phyloP scores from a whole-genome alignment of 2,888 invertebrate species.

The Synergus itoensis region DNA sequence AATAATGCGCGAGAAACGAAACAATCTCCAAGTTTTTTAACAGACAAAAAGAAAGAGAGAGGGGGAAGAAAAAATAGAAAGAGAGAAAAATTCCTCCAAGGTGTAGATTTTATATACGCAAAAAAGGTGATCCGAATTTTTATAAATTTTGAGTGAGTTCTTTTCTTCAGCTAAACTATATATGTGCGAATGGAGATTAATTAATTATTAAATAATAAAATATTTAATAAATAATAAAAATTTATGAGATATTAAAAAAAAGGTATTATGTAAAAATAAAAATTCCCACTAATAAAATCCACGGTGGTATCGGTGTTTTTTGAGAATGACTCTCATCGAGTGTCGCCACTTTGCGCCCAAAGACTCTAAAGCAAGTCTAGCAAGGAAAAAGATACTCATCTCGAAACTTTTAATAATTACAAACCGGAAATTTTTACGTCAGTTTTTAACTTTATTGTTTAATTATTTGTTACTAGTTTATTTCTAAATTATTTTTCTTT shows the following conservation, averaged over 20 bases:
- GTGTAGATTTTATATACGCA: too few species aligned
- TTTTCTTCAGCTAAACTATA: neutral
- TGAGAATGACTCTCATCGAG: slow-evolving; percentile 63
- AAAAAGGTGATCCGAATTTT: too few species aligned
- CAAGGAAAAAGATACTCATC: slow-evolving; percentile 69
- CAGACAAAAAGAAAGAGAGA: neutral
- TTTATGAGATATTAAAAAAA: neutral
- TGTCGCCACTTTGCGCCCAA: slow-evolving; percentile 64
- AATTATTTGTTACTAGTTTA: too few species aligned
- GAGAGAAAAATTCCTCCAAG: neutral
- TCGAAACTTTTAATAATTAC: slow-evolving; percentile 29
- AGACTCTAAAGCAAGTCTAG: slow-evolving; percentile 64
- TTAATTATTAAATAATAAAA: neutral
- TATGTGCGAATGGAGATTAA: neutral
- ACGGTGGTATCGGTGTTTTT: slow-evolving; percentile 68
- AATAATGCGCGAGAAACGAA: neutral
- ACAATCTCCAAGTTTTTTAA: neutral
- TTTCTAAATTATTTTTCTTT: neutral
- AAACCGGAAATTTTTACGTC: neutral
- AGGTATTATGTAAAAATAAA: neutral
- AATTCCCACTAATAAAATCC: slow-evolving; percentile 64
- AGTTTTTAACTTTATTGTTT: neutral
- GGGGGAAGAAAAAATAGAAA: neutral
- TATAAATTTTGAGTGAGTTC: neutral
- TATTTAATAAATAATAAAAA: neutral